A percentile compares a stretch with the other conserved stretches of the same genome.
These are phyloP conservation scores for Nesometra sesokonis DNA, from an alignment of 35 echinoderm and acorn worm species.

Conservation along the genomic window DNA sequence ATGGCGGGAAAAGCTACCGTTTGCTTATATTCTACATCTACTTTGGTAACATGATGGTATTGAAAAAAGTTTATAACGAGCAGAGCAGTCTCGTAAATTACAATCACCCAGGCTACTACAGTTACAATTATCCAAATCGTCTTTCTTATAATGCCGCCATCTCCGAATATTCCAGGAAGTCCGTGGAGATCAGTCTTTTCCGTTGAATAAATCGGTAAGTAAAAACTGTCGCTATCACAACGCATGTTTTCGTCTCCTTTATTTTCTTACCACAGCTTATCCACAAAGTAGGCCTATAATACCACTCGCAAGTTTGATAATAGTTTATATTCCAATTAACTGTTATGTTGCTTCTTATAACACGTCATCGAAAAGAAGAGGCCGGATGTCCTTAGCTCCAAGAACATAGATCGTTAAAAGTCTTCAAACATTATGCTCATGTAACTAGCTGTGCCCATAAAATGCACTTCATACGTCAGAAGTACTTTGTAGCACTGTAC, in stretches of 20 bases:
- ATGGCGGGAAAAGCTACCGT: conserved; percentile 55
- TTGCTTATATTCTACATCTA: conserved; percentile 33
- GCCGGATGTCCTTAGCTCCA: too few relatives aligned
- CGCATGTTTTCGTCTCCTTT: background rate
- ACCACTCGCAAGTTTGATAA: too few relatives aligned
- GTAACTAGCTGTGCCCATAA: too few relatives aligned
- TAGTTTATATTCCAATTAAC: too few relatives aligned
- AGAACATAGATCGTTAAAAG: too few relatives aligned
- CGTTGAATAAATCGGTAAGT: background rate
- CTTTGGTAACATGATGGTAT: conserved; percentile 56
- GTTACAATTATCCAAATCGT: background rate
- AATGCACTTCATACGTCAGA: too few relatives aligned
- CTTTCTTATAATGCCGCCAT: background rate
- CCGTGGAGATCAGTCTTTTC: conserved; percentile 1
- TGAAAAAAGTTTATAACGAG: conserved; percentile 24
- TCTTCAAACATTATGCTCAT: too few relatives aligned
- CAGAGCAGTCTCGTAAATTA: conserved; percentile 2
- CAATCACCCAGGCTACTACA: background rate
- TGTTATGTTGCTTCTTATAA: too few relatives aligned
- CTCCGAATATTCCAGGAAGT: background rate
- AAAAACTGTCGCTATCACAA: background rate
- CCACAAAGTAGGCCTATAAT: too few relatives aligned
- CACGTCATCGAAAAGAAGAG: too few relatives aligned
- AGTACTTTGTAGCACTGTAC: too few relatives aligned
- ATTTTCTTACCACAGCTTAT: too few relatives aligned